Percentiles rank a stretch among this genome's conserved stretches.
Conservation (phyloP, 2,113 vertebrate species). For the Acinonyx jubatus region DNA sequence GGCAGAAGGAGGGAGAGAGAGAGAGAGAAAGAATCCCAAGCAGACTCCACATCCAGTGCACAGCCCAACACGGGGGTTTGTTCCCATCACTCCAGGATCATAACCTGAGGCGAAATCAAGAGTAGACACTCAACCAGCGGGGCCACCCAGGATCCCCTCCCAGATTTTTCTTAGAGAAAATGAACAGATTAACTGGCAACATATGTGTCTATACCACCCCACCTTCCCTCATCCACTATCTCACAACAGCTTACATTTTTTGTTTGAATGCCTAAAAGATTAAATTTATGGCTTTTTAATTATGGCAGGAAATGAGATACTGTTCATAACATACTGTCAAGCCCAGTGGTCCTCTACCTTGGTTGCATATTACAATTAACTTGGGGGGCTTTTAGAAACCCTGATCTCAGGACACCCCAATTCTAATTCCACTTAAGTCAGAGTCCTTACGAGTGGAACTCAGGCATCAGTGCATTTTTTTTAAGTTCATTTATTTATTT, state of each 20-base stretch:
- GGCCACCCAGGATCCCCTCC: neutral
- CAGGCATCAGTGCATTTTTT: neutral
- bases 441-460: neutral
- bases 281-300: neutral
- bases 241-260: neutral
- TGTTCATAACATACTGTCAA: fast-evolving
- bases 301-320: neutral
- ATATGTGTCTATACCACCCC: neutral
- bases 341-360: neutral
- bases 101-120: too few species aligned
- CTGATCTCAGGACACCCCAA: neutral
- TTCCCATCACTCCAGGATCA: too few species aligned
- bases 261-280: neutral
- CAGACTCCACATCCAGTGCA: too few species aligned
- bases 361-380: neutral
- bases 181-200: neutral
- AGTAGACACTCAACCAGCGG: too few species aligned
- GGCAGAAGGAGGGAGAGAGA: too few species aligned
- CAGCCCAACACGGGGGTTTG: too few species aligned
- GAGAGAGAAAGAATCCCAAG: too few species aligned
- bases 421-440: neutral
- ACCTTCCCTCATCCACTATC: too few species aligned
- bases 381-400: neutral
- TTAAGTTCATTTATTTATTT: neutral
- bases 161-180: neutral